Evolutionary conservation across 2,797 vertebrate genomes (phyloP), one percentile per base, ranked within the genome.

Genomic region (Thalassophryne amazonica): DNA sequence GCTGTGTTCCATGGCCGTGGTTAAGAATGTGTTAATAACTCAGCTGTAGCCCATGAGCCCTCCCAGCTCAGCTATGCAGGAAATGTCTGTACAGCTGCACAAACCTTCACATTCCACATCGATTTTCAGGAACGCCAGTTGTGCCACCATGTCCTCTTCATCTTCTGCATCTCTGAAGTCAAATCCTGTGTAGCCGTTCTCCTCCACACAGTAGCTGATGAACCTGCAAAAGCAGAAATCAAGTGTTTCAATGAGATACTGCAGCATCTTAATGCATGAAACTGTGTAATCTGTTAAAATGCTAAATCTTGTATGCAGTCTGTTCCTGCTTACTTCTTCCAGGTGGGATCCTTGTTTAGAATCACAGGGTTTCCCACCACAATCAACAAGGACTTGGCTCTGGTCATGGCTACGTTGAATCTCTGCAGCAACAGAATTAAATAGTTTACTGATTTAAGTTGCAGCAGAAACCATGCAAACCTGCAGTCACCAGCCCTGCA

Each of bases 351-450:
- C 50, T 93, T 93, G 73, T 81, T 84, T 60, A 98, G 91, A 68
- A 95, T 92, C 0, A 86, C 60, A 0, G 95, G 94, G 72, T 98
- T 98, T 34, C 96, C 96, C 69, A 97, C 88, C 13, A 98, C 81
- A 0, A 98, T 93, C 67, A 98, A 66, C 69, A 98, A 74, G 22
- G 94, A 92, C 71, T 93, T 94, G 76, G 96, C 94, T 81, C 96
- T 90, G 34, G 95, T 98, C 73, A 98, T 62, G 18, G 94, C 94
- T 69, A 98, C 96, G 1, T 98, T 98, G 78, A 98, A 87, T 75
- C 96, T 92, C 96, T 98, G 80, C 4, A 71, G 29, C 1, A 17
- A 9, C 1, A 30, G n/a, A 2, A 14, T 16, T 3, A 38, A 25
- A 22, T 24, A 3, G n/a, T 9, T n/a, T 21, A 6, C 6, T 12